Conservation (phyloP, 2,113 vertebrate genomes). For the Tauraco erythrolophus region DNA sequence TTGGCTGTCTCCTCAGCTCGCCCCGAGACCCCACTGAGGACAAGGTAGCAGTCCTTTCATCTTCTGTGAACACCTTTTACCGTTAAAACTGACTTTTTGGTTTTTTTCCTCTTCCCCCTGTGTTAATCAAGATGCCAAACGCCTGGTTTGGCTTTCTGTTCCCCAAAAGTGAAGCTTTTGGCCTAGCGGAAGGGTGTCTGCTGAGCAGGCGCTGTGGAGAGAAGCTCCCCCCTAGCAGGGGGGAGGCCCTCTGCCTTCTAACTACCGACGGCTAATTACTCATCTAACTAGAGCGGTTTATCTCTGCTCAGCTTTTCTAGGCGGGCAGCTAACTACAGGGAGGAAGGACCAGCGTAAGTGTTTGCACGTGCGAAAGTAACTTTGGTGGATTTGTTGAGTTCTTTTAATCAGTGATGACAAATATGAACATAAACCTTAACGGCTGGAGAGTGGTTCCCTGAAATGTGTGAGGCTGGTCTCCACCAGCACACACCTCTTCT, state of each 20-base stretch:
- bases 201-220: background rate
- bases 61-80: rapidly evolving
- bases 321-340: rapidly evolving
- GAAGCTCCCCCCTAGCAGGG: background rate
- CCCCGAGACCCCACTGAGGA: rapidly evolving
- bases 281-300: rapidly evolving
- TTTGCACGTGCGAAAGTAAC: background rate
- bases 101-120: rapidly evolving
- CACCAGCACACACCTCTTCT: rapidly evolving
- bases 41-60: rapidly evolving
- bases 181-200: background rate
- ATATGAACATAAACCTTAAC: no score
- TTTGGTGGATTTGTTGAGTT: no score
- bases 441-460: background rate
- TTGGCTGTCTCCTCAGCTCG: rapidly evolving
- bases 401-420: background rate
- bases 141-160: rapidly evolving
- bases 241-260: rapidly evolving
- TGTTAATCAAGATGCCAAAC: rapidly evolving
- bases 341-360: rapidly evolving
- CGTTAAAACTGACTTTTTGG: rapidly evolving
- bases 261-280: rapidly evolving
- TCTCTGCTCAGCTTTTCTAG: no score
- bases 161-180: rapidly evolving
- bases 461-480: rapidly evolving